Evolutionary conservation across 2,113 vertebrate genomes (phyloP).

Genomic region (Chaenogobius annularis): DNA sequence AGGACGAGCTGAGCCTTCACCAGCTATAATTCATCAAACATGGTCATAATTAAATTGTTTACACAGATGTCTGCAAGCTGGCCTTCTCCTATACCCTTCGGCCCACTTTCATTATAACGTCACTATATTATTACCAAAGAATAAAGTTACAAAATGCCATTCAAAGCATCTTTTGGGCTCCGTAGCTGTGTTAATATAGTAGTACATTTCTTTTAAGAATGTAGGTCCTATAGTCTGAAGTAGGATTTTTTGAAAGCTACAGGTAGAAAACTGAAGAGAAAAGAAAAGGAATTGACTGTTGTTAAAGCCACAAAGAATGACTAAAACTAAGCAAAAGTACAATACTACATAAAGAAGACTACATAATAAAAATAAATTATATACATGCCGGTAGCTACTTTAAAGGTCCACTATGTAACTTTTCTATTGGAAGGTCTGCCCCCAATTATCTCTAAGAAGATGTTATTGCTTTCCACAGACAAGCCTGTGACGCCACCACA

Average conservation of each 20-base stretch:
- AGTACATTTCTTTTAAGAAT: not conserved
- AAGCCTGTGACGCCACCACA: too few species aligned
- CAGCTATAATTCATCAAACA: conserved; percentile 77
- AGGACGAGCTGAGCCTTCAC: conserved; percentile 71
- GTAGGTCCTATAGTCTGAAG: too few species aligned
- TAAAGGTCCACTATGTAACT: too few species aligned
- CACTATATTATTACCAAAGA: conserved; percentile 49
- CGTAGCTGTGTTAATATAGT: not conserved
- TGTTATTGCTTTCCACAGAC: too few species aligned
- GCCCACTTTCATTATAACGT: conserved; percentile 49
- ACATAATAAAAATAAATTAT: too few species aligned
- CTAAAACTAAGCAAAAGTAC: not conserved
- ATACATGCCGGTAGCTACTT: too few species aligned
- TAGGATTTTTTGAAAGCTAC: too few species aligned
- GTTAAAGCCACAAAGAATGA: too few species aligned
- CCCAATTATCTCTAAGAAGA: too few species aligned
- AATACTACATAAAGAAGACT: not conserved
- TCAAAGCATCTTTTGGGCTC: not conserved
- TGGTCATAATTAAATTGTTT: conserved; percentile 78
- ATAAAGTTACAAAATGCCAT: conserved; percentile 36
- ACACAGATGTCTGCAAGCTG: conserved; percentile 73
- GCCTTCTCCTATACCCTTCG: conserved; percentile 51
- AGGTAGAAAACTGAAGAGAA: too few species aligned
- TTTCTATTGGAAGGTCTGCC: too few species aligned
- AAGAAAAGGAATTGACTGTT: too few species aligned